phyloP scores from a whole-genome alignment of 2,888 invertebrate genomes.

The Abrostola triplasia region DNA sequence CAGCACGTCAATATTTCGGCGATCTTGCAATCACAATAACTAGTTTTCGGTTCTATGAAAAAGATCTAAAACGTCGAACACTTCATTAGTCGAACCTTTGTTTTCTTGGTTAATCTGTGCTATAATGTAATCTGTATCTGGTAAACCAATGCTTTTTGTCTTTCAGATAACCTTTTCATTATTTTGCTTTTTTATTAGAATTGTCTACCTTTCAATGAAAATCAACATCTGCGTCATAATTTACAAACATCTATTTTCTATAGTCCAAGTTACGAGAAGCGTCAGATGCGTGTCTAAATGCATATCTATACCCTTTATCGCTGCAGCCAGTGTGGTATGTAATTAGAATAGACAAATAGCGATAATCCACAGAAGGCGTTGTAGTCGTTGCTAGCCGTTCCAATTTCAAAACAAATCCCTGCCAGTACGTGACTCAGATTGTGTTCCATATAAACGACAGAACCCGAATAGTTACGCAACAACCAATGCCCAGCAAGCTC shows the following conservation, averaged over 20 bases:
- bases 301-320: constrained; percentile 31
- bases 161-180: no score
- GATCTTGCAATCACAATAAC: no score
- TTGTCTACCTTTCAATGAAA: no score
- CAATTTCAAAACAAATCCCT: constrained; percentile 88
- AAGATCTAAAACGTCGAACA: no score
- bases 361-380: constrained; percentile 83
- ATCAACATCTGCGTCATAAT: not conserved
- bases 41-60: no score
- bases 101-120: no score
- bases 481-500: constrained; percentile 61
- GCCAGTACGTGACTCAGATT: constrained; percentile 86
- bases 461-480: constrained; percentile 71
- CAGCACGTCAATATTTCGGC: no score
- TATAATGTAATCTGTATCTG: no score
- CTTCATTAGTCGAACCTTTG: no score
- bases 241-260: not conserved
- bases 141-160: no score
- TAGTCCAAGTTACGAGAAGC: not conserved
- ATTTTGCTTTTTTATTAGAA: no score
- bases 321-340: constrained; percentile 53
- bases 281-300: constrained; percentile 1
- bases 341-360: constrained; percentile 80
- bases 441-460: constrained; percentile 78
- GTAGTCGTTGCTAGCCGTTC: constrained; percentile 80